phyloP scores from a whole-genome alignment of 2,888 invertebrate genomes.

The Horisme vitalbata region DNA sequence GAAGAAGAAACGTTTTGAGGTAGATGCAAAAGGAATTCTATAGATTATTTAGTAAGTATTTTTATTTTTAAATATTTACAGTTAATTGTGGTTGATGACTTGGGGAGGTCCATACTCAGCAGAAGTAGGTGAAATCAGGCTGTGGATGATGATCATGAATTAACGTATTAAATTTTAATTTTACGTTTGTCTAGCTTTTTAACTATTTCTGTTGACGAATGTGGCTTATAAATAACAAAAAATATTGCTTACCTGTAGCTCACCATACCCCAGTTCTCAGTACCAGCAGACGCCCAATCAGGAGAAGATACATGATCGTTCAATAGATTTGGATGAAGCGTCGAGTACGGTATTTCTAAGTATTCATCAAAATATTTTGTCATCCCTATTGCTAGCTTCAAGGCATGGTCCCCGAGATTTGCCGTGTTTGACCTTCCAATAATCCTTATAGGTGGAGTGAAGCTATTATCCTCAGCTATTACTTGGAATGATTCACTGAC shows the following conservation, averaged over 20 bases:
- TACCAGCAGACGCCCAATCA: conserved; percentile 77
- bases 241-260: conserved; percentile 62
- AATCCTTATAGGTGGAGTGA: conserved; percentile 64
- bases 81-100: no score
- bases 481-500: conserved; percentile 80
- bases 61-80: no score
- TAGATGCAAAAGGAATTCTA: no score
- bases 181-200: no score
- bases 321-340: conserved; percentile 57
- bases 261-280: conserved; percentile 79
- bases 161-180: no score
- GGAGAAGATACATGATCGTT: conserved; percentile 75
- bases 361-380: conserved; percentile 65
- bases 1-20: no score
- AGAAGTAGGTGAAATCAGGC: no score
- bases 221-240: no score
- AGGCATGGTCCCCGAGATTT: conserved; percentile 56
- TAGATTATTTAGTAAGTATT: no score
- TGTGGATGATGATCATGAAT: no score
- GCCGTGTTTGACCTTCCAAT: conserved; percentile 70
- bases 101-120: no score
- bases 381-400: conserved; percentile 63
- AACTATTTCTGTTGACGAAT: no score
- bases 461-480: conserved; percentile 59
- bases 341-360: conserved; percentile 61